These are phyloP conservation scores for Pollenia griseotomentosa DNA, from an alignment of 2,888 invertebrate genomes.

Conservation along the genomic window DNA sequence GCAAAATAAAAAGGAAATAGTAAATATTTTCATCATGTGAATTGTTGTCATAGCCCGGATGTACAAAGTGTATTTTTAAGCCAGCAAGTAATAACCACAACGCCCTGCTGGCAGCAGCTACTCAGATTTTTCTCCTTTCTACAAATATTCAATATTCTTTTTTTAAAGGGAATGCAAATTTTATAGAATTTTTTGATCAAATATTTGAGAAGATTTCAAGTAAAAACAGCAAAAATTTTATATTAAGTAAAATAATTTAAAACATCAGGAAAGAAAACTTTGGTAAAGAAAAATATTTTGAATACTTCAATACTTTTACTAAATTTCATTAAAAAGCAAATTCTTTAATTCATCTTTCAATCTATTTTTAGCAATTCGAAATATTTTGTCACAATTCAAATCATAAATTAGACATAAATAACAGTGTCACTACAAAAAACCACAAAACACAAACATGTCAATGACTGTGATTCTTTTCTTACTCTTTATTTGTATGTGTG, in stretches of 20 bases:
- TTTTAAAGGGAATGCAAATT: not conserved
- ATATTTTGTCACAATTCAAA: conserved; percentile 14
- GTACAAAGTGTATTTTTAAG: conserved; percentile 17
- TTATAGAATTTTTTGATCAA: not conserved
- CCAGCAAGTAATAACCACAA: conserved; percentile 56
- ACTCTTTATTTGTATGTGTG: not conserved
- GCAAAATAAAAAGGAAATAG: conserved; percentile 31
- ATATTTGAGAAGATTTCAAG: not conserved
- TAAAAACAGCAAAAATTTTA: not conserved
- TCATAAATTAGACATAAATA: conserved; percentile 2
- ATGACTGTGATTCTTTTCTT: conserved; percentile 29
- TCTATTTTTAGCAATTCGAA: not conserved
- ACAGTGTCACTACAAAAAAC: conserved; percentile 25
- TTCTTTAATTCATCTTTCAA: no score
- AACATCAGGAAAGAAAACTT: no score
- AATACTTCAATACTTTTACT: no score
- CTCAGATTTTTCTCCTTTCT: conserved; percentile 6
- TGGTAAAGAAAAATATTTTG: no score
- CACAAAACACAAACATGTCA: conserved; percentile 27
- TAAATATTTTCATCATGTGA: conserved; percentile 27
- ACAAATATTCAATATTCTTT: conserved; percentile 4
- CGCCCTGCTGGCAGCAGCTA: conserved; percentile 25
- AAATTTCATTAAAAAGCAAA: no score
- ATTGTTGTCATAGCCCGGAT: conserved; percentile 15
- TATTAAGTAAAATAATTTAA: not conserved